phyloP scores from a whole-genome alignment of 2,888 invertebrate species.

The Onthophagus sagittarius region DNA sequence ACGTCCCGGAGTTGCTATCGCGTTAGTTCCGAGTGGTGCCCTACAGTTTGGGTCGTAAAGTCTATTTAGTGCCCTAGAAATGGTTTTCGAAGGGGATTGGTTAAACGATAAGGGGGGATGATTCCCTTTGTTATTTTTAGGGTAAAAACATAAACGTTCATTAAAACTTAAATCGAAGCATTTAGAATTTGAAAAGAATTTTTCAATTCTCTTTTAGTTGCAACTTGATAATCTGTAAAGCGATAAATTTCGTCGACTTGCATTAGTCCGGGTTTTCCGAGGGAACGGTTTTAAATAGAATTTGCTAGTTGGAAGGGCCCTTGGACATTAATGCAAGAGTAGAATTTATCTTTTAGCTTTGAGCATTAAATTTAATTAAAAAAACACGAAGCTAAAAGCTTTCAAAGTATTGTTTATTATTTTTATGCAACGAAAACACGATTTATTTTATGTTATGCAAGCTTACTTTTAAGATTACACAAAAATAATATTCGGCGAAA shows the following conservation, averaged over 20 bases:
- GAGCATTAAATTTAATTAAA: not conserved
- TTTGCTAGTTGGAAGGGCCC: not conserved
- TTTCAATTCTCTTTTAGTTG: not conserved
- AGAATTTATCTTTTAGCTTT: not conserved
- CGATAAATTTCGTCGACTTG: not conserved
- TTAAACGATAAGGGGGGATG: not conserved
- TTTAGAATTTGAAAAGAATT: too few species aligned
- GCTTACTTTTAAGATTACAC: too few species aligned
- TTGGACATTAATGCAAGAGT: not conserved
- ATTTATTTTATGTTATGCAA: too few species aligned
- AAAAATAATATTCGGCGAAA: too few species aligned
- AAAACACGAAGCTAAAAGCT: not conserved
- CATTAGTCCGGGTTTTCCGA: not conserved
- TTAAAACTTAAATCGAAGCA: too few species aligned
- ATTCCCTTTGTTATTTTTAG: too few species aligned
- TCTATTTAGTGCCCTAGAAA: not conserved
- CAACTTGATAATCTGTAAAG: not conserved
- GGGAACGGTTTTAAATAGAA: not conserved
- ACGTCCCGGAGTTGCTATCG: not conserved
- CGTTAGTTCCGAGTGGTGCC: not conserved
- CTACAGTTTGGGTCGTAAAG: not conserved
- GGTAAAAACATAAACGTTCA: too few species aligned
- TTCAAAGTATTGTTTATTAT: not conserved
- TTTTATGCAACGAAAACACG: not conserved
- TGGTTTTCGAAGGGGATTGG: not conserved